Evolutionary conservation across 2,797 vertebrate species (phyloP), one percentile per base, ranked within the genome.

Genomic region (Heliangelus exortis): DNA sequence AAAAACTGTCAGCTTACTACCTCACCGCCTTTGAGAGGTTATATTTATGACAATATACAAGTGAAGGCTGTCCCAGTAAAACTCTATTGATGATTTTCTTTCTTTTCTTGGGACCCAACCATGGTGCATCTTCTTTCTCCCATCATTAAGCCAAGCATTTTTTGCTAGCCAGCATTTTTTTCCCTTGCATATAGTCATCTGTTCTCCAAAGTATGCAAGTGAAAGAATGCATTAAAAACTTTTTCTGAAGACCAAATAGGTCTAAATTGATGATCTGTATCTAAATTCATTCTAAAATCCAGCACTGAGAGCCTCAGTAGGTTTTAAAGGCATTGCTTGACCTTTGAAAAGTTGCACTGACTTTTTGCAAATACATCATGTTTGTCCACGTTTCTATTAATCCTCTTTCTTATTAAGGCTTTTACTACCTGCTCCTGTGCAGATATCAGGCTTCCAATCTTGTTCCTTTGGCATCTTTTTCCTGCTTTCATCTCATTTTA

Each of bases 31-130:
- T 87, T 91, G 93, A 62, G 73, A 95, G 43, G 31, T 62, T 96
- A 1, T 87, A 92, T 87, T 92, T 95, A 87, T 87, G 80, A 67
- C 83, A 50, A 34, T n/a, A 82, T 43, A 82, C 86, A 93, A 72
- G 71, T 79, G 77, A 71, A 92, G 83, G 76, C 34, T 84, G 34
- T 86, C 48, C 69, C 63, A 88, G 74, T 36, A 45, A 84, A 91
- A 91, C 59, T 88, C 61, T 41, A 45, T 48, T 59, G 73, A 84
- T 86, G 26, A 43, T 90, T 96, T 93, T 79, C 73, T 82, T 84
- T 86, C 55, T 6, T 41, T 82, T 51, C 36, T 80, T 90, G 74
- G 91, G 67, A 79, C 5, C 10, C 1, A 3, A 31, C 55, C 41
- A 6, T 67, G 67, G 53, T 84, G 67, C 25, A 63, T 58, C 51